Conservation (phyloP, 1,140 invertebrate species). For the Brachionus rotundiformis region DNA sequence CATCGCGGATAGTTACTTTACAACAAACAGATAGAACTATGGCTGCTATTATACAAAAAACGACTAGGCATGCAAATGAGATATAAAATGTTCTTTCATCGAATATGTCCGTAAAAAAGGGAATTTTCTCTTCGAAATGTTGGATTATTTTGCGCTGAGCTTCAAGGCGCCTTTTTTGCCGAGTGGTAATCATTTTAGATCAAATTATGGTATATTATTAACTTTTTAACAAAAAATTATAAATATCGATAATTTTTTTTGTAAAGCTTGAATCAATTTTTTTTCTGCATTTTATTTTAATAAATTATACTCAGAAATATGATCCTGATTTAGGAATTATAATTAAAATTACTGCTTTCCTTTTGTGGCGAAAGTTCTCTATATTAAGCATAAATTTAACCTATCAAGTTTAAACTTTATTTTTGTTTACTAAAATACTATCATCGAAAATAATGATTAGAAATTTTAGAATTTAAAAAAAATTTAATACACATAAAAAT, state of each 20-base stretch:
- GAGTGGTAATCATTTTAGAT: slow-evolving; percentile 17
- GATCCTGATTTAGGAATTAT: slow-evolving; percentile 13
- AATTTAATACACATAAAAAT: no score
- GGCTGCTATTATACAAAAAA: slow-evolving; percentile 32
- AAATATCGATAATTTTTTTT: not conserved
- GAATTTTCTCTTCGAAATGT: slow-evolving; percentile 51
- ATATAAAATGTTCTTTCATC: slow-evolving; percentile 51
- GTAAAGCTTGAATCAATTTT: slow-evolving; percentile 7
- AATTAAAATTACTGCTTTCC: not conserved
- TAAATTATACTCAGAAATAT: slow-evolving; percentile 14
- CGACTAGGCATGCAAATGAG: slow-evolving; percentile 25
- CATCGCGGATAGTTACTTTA: slow-evolving; percentile 27
- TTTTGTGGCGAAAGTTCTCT: not conserved
- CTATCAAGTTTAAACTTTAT: no score
- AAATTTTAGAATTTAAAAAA: no score
- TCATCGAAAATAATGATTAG: no score
- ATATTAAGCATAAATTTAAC: not conserved
- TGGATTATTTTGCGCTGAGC: slow-evolving; percentile 39
- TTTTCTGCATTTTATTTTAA: slow-evolving; percentile 4
- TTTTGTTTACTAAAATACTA: no score
- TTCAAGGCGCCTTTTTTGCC: slow-evolving; percentile 42
- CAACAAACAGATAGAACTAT: slow-evolving; percentile 43
- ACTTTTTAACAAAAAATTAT: not conserved
- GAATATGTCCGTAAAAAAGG: slow-evolving; percentile 48
- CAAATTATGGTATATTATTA: not conserved